Conservation (phyloP, 2,888 invertebrate genomes). For the Eupeodes luniger region DNA sequence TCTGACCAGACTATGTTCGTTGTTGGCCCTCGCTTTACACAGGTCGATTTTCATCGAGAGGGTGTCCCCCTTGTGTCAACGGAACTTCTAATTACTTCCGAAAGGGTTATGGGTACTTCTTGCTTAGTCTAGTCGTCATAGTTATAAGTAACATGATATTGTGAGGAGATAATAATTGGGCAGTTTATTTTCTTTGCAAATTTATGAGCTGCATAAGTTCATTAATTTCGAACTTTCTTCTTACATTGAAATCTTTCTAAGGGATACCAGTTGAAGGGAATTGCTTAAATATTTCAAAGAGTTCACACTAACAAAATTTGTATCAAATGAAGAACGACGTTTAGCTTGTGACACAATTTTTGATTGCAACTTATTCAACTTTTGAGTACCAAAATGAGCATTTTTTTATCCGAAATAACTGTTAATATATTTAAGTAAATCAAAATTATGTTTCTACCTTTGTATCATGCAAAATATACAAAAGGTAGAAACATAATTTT, state of each 20-base stretch:
- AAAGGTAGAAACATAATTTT: no score
- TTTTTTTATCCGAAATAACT: no score
- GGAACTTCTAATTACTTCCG: constrained; percentile 48
- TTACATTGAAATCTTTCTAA: not conserved
- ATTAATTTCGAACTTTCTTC: not conserved
- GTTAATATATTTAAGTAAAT: no score
- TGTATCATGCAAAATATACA: no score
- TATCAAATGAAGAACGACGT: no score
- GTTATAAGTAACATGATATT: constrained; percentile 40
- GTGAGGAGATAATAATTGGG: constrained; percentile 12
- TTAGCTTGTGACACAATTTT: no score
- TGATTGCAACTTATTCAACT: no score
- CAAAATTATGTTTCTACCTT: no score
- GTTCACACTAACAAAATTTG: no score
- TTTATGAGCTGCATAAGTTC: constrained; percentile 40
- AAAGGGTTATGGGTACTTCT: constrained; percentile 47
- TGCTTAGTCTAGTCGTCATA: constrained; percentile 11
- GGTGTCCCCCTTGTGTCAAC: constrained; percentile 17
- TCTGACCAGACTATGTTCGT: constrained; percentile 33
- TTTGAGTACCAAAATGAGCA: no score
- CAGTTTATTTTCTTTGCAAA: constrained; percentile 50
- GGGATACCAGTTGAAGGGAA: not conserved
- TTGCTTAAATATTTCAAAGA: no score
- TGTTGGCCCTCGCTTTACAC: constrained; percentile 25
- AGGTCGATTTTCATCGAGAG: not conserved